Base-by-base conservation (phyloP, 2,888 invertebrate genomes). In the Phaonia tiefii region DNA sequence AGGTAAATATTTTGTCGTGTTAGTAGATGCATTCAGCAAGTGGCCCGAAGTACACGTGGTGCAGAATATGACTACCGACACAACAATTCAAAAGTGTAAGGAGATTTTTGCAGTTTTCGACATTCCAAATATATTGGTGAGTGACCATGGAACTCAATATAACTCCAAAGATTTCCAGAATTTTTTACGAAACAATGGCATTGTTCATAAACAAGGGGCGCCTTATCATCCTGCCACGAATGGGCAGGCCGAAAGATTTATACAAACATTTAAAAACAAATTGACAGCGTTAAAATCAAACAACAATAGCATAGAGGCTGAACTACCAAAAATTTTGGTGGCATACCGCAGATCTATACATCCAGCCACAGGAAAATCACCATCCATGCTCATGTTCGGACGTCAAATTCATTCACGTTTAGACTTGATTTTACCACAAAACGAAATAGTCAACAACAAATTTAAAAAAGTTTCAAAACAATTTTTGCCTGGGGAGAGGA, bases 301-400 rank as follows among this genome's bases (percentile, higher is more conserved):
- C 10, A 37, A 46, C 4, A 15, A 31, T n/a, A 20, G 39, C 37
- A 66, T 69, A 3, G 46, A 10, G 49, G 60, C 39, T n/a, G 4
- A 75, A 51, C 46, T 69, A 20, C 49, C 58, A 7, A 75, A 75
- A 8, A 75, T 67, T 67, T 58, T 72, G 67, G 31, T 78, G 11
- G 49, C 60, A 8, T 73, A 67, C n/a, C 67, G 78, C 15, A 31
- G 42, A 20, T 54, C 51, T 42, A 37, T 73, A 13, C 73, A 73
- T 63, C 42, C 66, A 7, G 17, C 31, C 10, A 73, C 73, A 49
- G 26, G 7, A 13, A 76, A 70, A 51, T 46, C 31, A n/a, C 76
- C 54, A 11, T 46, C 76, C 17, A 46, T 66, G 1, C 11, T 73
- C 1, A 66, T 65, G 65, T 66, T 74, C 25, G 65, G 65, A 0